These are phyloP conservation scores for Aphelenchoides besseyi DNA, from an alignment of 1,140 invertebrate genomes.

Conservation along the genomic window DNA sequence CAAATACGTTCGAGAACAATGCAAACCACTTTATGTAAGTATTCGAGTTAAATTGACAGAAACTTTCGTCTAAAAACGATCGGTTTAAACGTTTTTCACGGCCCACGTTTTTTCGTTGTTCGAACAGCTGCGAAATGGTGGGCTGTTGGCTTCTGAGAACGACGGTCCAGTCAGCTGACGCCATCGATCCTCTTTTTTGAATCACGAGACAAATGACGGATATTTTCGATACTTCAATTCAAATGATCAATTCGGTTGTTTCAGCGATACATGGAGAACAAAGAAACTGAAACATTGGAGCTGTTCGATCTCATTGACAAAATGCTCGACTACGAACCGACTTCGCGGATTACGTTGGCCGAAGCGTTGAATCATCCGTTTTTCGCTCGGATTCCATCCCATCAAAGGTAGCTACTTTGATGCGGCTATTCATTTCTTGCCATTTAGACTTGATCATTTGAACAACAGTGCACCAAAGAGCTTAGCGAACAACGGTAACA, in stretches of 20 bases:
- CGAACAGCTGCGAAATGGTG: background rate
- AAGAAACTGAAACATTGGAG: constrained; percentile 83
- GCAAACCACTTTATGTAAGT: constrained; percentile 86
- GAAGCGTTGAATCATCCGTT: constrained; percentile 88
- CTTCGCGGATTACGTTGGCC: constrained; percentile 78
- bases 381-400: constrained; percentile 74
- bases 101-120: constrained; percentile 7
- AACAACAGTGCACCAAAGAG: background rate
- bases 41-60: constrained; percentile 15
- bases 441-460: constrained; percentile 14
- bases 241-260: constrained; percentile 3
- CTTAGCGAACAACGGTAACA: constrained; percentile 2
- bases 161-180: background rate
- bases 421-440: background rate
- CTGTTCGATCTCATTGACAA: constrained; percentile 87
- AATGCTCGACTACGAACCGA: constrained; percentile 96
- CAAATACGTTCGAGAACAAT: constrained; percentile 95
- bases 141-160: background rate
- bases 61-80: no score
- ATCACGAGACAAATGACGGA: background rate
- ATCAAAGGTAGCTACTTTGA: constrained; percentile 27
- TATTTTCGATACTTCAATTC: background rate
- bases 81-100: no score
- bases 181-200: background rate
- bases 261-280: constrained; percentile 81